phyloP scores from a whole-genome alignment of 2,113 vertebrate species.

The Clupea harengus region DNA sequence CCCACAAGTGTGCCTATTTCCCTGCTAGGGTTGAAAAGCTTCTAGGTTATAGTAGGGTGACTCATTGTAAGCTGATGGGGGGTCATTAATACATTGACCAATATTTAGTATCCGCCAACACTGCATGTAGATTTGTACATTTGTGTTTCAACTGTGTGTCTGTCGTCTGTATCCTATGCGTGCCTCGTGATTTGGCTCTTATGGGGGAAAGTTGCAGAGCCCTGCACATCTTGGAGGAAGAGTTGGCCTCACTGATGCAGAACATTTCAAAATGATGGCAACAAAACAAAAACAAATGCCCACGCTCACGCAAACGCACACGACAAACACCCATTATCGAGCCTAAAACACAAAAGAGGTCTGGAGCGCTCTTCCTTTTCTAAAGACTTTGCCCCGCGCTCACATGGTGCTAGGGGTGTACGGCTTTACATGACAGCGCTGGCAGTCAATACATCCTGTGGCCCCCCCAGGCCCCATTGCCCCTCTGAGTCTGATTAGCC shows the following conservation, averaged over 20 bases:
- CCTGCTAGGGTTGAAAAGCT: neutral
- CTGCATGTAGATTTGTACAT: neutral
- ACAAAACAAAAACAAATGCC: neutral
- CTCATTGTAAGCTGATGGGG: neutral
- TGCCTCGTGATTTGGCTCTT: neutral
- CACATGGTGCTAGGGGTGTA: neutral
- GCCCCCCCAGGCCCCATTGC: neutral
- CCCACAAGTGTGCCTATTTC: neutral
- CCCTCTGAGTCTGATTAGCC: neutral
- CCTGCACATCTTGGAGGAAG: neutral
- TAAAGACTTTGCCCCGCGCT: neutral
- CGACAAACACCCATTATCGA: neutral
- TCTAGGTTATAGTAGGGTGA: neutral
- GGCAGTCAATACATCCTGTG: neutral
- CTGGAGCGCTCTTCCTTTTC: neutral
- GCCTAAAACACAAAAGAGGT: neutral
- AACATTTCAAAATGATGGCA: slow-evolving; percentile 3
- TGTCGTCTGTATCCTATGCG: neutral
- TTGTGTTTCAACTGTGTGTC: neutral
- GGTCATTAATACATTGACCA: neutral
- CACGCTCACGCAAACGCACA: neutral
- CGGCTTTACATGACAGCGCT: neutral
- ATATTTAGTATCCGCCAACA: neutral
- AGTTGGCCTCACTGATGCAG: neutral
- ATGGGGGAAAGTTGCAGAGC: neutral